Conservation (phyloP, 2,888 invertebrate species). For the Cephalotes varians region DNA sequence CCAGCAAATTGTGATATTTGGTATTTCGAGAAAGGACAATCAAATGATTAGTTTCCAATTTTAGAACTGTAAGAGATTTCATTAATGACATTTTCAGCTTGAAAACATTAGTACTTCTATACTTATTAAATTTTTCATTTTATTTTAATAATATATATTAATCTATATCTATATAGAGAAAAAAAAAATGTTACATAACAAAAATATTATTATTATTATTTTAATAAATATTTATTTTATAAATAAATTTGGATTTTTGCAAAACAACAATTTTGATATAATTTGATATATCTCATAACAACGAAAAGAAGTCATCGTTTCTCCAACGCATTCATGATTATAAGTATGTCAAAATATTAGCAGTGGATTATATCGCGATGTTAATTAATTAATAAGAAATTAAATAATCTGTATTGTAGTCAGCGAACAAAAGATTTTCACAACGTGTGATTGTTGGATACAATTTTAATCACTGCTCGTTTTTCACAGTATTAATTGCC, state of each 20-base stretch:
- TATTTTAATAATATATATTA: background rate
- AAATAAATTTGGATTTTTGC: background rate
- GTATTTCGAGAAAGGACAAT: background rate
- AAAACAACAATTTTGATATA: background rate
- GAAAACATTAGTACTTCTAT: background rate
- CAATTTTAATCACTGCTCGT: constrained; percentile 15
- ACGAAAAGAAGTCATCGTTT: background rate
- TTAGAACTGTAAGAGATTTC: background rate
- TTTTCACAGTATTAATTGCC: constrained; percentile 28
- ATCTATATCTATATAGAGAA: background rate
- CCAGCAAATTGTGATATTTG: background rate
- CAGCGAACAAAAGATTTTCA: background rate
- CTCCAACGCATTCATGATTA: background rate
- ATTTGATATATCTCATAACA: too few relatives aligned
- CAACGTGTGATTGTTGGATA: background rate
- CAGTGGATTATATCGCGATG: background rate
- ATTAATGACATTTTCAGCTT: background rate
- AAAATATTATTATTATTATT: constrained; percentile 7
- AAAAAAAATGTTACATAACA: background rate
- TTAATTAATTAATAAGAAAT: constrained; percentile 15
- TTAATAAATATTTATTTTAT: background rate
- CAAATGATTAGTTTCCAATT: background rate
- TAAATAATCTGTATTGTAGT: background rate
- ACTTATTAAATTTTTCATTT: background rate
- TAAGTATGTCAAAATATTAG: background rate